Base-by-base conservation (phyloP, 2,113 vertebrate genomes). In the Perca flavescens region DNA sequence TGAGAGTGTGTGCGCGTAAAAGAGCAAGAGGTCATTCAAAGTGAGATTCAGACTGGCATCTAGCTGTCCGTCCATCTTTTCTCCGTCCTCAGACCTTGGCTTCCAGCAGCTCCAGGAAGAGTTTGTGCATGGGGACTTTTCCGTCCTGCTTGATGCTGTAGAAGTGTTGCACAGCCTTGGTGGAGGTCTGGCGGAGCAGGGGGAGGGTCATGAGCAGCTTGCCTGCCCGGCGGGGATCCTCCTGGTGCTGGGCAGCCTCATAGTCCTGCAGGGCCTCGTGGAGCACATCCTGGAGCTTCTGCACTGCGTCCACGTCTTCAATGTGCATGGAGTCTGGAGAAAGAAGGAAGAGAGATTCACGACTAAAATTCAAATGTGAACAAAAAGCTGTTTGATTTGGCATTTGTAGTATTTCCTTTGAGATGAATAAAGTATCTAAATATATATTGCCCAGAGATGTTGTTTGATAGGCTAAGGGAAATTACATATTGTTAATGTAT, bases 51-150 rank as follows among this genome's bases (percentile, higher is more conserved):
- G 79, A 85, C 82, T 25, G 67, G 50, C 7, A 74, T 82, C 70
- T 60, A 19, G 70, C 64, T 80, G 78, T 90, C 86, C 85, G 73
- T 87, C 80, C 52, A 12, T 88, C 85, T 52, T 25, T 5, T 54
- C 54, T 22, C 40, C 17, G 31, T 74, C 80, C 88, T 99, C 97
- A 99, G 94, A 99, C 98, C 96, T 99, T 99, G 94, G 98, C 98
- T 95, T 99, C 98, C 92, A 99, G 97, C 96, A 99, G 97, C 97
- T 99, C 98, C 97, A 99, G 95, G 97, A 99, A 99, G 91, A 99
- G 98, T 99, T 99, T 99, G 97, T 99, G 98, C 98, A 99, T 99
- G 94, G 98, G 98, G 88, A 99, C 98, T 94, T 99, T 99, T 94
- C 98, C 98, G 94, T 99, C 98, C 83, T 99, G 97, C 96, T 99